Evolutionary conservation across 2,888 invertebrate genomes (phyloP).

Genomic region (Euclidia mi): DNA sequence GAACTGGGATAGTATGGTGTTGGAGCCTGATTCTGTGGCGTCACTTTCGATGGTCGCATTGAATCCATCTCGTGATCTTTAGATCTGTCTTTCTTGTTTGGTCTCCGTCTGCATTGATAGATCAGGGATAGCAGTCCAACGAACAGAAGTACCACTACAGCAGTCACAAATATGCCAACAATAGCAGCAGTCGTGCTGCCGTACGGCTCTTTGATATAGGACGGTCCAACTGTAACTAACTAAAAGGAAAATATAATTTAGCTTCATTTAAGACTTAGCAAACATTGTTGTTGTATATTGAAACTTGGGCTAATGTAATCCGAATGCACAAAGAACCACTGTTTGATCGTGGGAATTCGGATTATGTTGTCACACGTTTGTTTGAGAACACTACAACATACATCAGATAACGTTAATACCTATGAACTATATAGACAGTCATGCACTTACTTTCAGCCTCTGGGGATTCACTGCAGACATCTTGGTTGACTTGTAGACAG

Average conservation of each 20-base stretch:
- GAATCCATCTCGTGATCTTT: slow-evolving; percentile 98
- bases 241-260: slow-evolving; percentile 30
- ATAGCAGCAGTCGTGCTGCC: slow-evolving; percentile 93
- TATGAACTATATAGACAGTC: not conserved
- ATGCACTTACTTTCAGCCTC: slow-evolving; percentile 95
- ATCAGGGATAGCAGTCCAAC: slow-evolving; percentile 94
- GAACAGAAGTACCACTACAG: slow-evolving; percentile 93
- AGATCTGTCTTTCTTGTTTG: slow-evolving; percentile 94
- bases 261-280: not conserved
- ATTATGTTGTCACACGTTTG: slow-evolving; percentile 4
- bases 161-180: slow-evolving; percentile 65
- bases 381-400: no score
- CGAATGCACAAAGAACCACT: slow-evolving; percentile 13
- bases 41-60: slow-evolving; percentile 95
- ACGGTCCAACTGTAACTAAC: slow-evolving; percentile 95
- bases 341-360: slow-evolving; percentile 21
- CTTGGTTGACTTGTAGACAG: slow-evolving; percentile 94
- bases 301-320: slow-evolving; percentile 7
- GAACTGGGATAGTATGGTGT: slow-evolving; percentile 96
- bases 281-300: not conserved
- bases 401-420: no score
- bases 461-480: slow-evolving; percentile 95
- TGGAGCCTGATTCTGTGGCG: slow-evolving; percentile 96
- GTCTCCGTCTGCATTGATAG: slow-evolving; percentile 95
- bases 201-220: slow-evolving; percentile 94